Evolutionary conservation across 2,888 invertebrate species (phyloP), one percentile per base, ranked within the genome.

Genomic region (Dascillus cervinus): DNA sequence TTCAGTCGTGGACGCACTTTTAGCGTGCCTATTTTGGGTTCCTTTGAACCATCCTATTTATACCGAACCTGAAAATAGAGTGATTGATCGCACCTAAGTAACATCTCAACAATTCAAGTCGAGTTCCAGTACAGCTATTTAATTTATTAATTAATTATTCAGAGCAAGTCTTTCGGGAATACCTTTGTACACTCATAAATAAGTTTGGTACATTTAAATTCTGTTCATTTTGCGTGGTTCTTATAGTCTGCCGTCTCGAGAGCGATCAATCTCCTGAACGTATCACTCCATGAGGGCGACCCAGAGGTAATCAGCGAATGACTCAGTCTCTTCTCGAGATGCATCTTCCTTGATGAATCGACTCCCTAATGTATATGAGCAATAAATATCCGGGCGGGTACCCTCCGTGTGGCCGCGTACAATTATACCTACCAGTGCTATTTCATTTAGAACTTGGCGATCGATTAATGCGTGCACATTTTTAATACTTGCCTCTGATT

Each of bases 391-490:
- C 41, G 31, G n/a, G n/a, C 17, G 41, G n/a, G 36, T 37, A 45
- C 50, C 45, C 43, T 41, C 43, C 34, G 35, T 43, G 43, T 41
- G 44, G 41, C 37, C 37, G 35, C 32, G 32, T 39, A 37, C 30
- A 35, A 39, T 39, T 43, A 37, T 26, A 31, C 28, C 17, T 34
- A 38, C 32, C 35, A 26, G 40, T 39, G 41, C 50, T 49, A 51
- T 53, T 58, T 56, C 56, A 56, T 60, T 58, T 52, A 46, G 52
- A 44, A 53, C 46, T 50, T 50, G 58, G 46, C 52, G 56, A 58
- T 53, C 58, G 60, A 59, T 58, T 59, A 58, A 59, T 59, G 58
- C 41, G 49, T 43, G 47, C n/a, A n/a, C 52, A 53, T 60, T 60
- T 58, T 60, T 57, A 58, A 56, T 55, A 53, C 44, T 45, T 38